Evolutionary conservation across 2,888 invertebrate genomes (phyloP).

Genomic region (Lasioglossum pauxillum): DNA sequence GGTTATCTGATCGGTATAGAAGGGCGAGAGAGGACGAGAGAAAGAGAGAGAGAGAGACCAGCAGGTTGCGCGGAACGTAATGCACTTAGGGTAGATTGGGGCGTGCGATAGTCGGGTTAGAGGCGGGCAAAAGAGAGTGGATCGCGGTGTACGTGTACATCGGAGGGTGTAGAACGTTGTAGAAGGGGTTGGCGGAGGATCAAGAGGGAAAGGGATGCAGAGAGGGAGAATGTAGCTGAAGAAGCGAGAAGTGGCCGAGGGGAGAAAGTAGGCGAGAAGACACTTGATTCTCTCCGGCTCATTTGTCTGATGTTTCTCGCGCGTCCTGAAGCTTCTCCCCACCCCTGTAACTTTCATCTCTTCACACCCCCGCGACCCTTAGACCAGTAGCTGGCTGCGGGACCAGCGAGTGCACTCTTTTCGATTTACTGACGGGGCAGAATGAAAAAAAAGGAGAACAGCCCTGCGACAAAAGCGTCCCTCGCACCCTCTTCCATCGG

Average conservation of each 20-base stretch:
- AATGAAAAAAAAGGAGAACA: slow-evolving; percentile 3
- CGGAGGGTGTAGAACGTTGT: not conserved
- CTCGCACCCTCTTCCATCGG: slow-evolving; percentile 2
- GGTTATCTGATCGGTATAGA: slow-evolving; percentile 13
- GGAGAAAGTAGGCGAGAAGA: slow-evolving; percentile 22
- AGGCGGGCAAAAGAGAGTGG: not conserved
- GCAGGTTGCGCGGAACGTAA: slow-evolving; percentile 47
- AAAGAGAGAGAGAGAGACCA: not conserved
- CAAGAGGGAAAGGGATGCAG: not conserved
- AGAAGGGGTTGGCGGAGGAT: not conserved
- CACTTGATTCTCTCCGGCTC: slow-evolving; percentile 43
- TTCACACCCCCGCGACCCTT: not conserved
- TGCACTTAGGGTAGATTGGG: slow-evolving; percentile 65
- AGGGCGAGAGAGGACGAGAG: not conserved
- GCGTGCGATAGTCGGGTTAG: slow-evolving; percentile 45
- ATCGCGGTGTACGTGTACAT: not conserved
- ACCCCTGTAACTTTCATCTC: not conserved
- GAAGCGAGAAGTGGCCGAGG: slow-evolving; percentile 25
- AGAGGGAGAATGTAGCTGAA: slow-evolving; percentile 1
- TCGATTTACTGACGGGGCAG: slow-evolving; percentile 47
- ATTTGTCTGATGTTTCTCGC: slow-evolving; percentile 55
- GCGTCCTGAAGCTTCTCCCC: not conserved
- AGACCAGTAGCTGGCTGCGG: not conserved
- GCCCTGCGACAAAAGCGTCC: slow-evolving; percentile 34
- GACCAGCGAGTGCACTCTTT: slow-evolving; percentile 22